Percentiles rank a stretch among this genome's conserved stretches.
Evolutionary conservation across 1,140 invertebrate species (phyloP).

Genomic region (Apis laboriosa): DNA sequence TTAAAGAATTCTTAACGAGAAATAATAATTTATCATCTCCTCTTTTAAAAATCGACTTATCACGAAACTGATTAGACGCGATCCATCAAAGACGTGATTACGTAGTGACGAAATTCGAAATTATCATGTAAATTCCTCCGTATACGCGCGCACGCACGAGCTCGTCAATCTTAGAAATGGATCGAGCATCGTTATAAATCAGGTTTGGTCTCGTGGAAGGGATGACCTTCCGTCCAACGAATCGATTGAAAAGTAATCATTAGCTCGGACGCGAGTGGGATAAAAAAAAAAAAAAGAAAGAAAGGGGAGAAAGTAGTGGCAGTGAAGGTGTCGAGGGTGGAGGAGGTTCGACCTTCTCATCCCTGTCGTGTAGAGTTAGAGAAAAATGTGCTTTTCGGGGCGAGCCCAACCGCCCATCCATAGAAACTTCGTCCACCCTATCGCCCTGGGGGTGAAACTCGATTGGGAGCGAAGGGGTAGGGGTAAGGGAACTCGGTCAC

Average conservation of each 20-base stretch:
- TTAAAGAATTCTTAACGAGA: no score
- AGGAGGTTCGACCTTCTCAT: slow-evolving; percentile 36
- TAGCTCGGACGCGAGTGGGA: slow-evolving; percentile 31
- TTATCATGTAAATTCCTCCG: background rate
- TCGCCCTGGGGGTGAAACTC: slow-evolving; percentile 36
- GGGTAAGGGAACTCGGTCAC: background rate
- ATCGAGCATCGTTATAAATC: background rate
- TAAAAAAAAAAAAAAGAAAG: background rate
- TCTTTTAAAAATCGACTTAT: no score
- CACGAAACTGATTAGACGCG: no score
- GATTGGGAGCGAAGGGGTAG: slow-evolving; percentile 24
- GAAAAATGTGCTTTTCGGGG: slow-evolving; percentile 62
- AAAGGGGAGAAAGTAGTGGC: slow-evolving; percentile 10
- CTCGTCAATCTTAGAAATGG: background rate
- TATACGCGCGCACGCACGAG: background rate
- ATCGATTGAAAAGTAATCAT: slow-evolving; percentile 54
- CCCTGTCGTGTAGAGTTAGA: slow-evolving; percentile 43
- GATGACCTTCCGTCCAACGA: background rate
- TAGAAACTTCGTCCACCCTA: slow-evolving; percentile 49
- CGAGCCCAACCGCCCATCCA: slow-evolving; percentile 57
- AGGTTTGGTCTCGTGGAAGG: background rate
- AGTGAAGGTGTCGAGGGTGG: slow-evolving; percentile 30
- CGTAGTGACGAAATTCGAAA: no score
- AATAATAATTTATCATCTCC: no score
- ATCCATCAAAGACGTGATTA: no score